Evolutionary conservation across 2,888 invertebrate species (phyloP).

Genomic region (Drosophila atroscutellata): DNA sequence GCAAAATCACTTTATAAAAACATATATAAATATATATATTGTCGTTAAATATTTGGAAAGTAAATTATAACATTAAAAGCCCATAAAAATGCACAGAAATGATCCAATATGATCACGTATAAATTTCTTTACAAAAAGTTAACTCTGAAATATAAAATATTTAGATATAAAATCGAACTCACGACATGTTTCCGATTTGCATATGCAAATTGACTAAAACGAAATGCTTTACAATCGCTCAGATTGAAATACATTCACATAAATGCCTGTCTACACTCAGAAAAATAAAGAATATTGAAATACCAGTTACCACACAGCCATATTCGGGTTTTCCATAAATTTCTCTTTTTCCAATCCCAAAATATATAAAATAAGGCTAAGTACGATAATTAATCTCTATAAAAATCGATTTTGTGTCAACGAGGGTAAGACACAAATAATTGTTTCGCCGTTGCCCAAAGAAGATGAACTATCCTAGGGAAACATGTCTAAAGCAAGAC

Average conservation of each 20-base stretch:
- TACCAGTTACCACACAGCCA: neutral
- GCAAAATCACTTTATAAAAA: constrained; percentile 4
- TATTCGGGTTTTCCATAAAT: neutral
- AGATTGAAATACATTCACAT: constrained; percentile 44
- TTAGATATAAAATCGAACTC: constrained; percentile 25
- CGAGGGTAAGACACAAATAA: no score
- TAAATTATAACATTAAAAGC: constrained; percentile 74
- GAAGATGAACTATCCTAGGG: no score
- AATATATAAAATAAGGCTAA: neutral
- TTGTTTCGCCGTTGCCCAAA: no score
- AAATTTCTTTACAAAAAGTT: constrained; percentile 30
- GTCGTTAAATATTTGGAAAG: constrained; percentile 72
- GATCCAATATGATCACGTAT: constrained; percentile 9
- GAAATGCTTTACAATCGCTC: constrained; percentile 58
- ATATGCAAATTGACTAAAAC: constrained; percentile 49
- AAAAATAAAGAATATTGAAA: neutral
- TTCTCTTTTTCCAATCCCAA: neutral
- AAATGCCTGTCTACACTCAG: constrained; percentile 26
- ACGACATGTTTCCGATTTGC: constrained; percentile 57
- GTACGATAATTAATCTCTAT: neutral
- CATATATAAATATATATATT: constrained; percentile 18
- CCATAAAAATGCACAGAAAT: constrained; percentile 51
- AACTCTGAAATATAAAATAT: constrained; percentile 23
- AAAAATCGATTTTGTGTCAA: no score
- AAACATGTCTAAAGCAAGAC: no score